Conservation (phyloP, 2,888 invertebrate species). For the Lapara coniferarum region DNA sequence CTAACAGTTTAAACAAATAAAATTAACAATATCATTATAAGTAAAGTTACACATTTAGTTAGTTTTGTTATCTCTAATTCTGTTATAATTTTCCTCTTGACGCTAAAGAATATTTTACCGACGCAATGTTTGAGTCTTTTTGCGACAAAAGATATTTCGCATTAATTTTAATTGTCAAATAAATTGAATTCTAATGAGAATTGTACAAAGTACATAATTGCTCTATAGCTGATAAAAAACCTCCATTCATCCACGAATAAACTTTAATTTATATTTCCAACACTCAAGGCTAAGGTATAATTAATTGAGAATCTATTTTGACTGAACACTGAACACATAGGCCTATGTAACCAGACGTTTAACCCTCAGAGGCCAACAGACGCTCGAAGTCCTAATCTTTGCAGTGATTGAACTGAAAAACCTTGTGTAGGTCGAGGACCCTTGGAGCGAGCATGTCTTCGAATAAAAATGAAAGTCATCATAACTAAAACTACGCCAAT, state of each 20-base stretch:
- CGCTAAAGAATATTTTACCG: not conserved
- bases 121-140: not conserved
- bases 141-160: too few relatives aligned
- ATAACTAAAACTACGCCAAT: not conserved
- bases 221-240: too few relatives aligned
- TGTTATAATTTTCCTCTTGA: constrained; percentile 2
- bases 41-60: not conserved
- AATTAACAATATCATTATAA: not conserved
- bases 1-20: not conserved
- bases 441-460: not conserved
- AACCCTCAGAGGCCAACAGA: not conserved
- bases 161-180: too few relatives aligned
- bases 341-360: not conserved
- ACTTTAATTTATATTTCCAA: not conserved
- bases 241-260: too few relatives aligned
- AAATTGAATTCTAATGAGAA: too few relatives aligned
- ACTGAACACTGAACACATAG: not conserved
- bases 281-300: not conserved
- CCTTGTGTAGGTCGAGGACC: not conserved
- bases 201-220: too few relatives aligned
- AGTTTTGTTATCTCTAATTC: not conserved
- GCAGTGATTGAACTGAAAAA: constrained; percentile 18
- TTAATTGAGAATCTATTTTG: not conserved
- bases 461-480: not conserved
- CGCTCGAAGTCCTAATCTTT: constrained; percentile 6